Evolutionary conservation across 2,888 invertebrate genomes (phyloP).

Genomic region (Gastrophysa polygoni): DNA sequence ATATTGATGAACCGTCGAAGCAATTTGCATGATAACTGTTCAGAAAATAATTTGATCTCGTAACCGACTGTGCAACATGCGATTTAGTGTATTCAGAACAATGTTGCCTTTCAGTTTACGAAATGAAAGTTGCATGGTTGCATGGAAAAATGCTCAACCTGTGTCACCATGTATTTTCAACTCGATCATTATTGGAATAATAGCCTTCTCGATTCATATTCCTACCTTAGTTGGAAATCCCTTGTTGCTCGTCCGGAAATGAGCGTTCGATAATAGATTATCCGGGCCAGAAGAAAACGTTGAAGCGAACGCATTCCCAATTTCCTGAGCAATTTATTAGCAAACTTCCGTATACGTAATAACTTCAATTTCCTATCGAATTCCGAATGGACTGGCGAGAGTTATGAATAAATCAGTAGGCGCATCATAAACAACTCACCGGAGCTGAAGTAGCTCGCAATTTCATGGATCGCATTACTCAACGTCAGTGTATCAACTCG

Average conservation of each 20-base stretch:
- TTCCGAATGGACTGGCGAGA: conserved; percentile 33
- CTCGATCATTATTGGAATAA: no score
- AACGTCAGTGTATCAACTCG: not conserved
- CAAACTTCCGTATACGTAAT: conserved; percentile 34
- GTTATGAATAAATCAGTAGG: conserved; percentile 28
- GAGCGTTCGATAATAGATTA: conserved; percentile 14
- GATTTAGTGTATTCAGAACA: no score
- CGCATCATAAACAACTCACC: conserved; percentile 12
- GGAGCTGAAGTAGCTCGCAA: conserved; percentile 21
- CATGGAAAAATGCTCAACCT: no score
- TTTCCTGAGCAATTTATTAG: conserved; percentile 32
- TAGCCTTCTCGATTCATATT: no score
- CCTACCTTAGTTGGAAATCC: not conserved
- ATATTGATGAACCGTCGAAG: no score
- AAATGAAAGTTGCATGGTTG: no score
- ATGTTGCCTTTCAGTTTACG: no score
- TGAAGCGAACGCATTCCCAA: conserved; percentile 15
- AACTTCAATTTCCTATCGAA: conserved; percentile 37
- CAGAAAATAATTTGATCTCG: no score
- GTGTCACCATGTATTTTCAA: no score
- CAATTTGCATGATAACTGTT: no score
- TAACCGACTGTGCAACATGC: no score
- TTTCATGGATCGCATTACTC: conserved; percentile 26
- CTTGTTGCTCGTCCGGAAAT: not conserved
- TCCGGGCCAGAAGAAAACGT: conserved; percentile 12